Base-by-base conservation (phyloP, 2,797 vertebrate genomes). In the Micromesistius poutassou region DNA sequence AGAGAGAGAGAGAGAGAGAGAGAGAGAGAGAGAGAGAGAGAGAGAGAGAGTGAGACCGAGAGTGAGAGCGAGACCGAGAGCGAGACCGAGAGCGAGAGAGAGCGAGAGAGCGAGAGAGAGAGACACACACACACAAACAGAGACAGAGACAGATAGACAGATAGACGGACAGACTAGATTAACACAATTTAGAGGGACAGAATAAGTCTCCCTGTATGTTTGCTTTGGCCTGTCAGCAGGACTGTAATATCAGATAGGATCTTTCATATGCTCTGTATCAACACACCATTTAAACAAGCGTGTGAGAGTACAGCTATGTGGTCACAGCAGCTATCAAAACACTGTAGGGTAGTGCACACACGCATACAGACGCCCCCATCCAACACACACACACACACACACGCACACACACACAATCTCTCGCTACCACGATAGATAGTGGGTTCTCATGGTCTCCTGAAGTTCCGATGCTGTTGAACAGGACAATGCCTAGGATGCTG, bases 11-110 rank as follows among this genome's bases (percentile, higher is more conserved):
- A 33, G 28, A 28, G 4, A 50, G 42, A 50, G 14, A 46, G 16
- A 30, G 33, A 13, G 74, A 77, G 76, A 81, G 70, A 77, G 75
- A 77, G 66, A 42, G 33, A 33, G 33, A 33, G 33, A 5, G 22
- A 33, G 30, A 33, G 72, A 7, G n/a, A 25, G 28, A 46, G 35
- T 13, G 36, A 38, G 33, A 35, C 7, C 14, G 30, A 22, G 30
- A 31, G 70, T 2, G 30, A 42, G 40, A 42, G 40, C 8, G 19
- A 73, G 25, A 8, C 1, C 7, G 35, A 36, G 35, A 36, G 35
- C 7, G 35, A 36, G 35, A 38, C 36, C 25, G 8, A 16, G 36
- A 40, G 35, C 42, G 72, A 62, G 28, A 72, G 71, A 19, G 31
- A 22, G 71, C 22, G 38, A 46, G 73, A 74, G 38, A 30, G 40